Evolutionary conservation across 2,888 invertebrate species (phyloP).

Genomic region (Eilema caniola): DNA sequence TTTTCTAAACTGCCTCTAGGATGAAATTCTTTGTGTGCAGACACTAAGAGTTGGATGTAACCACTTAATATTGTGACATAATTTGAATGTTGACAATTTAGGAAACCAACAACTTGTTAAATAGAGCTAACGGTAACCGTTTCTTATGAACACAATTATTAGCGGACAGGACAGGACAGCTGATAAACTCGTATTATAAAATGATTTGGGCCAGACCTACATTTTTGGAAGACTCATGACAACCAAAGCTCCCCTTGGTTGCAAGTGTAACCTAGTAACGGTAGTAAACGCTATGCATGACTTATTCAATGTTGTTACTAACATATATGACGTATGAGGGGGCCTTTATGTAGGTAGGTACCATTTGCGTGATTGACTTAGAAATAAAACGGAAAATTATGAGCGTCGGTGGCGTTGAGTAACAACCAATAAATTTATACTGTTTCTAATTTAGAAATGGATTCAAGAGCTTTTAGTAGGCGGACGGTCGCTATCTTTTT

Average conservation of each 20-base stretch:
- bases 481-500: conserved; percentile 35
- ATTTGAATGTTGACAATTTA: too few relatives aligned
- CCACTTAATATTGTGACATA: too few relatives aligned
- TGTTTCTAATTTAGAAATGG: conserved; percentile 64
- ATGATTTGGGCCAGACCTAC: not conserved
- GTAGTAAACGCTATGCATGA: conserved; percentile 45
- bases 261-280: conserved; percentile 4
- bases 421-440: conserved; percentile 58
- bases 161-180: not conserved
- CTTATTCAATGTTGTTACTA: conserved; percentile 38
- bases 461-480: conserved; percentile 41
- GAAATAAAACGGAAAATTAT: conserved; percentile 60
- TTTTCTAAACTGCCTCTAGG: too few relatives aligned
- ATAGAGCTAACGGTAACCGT: too few relatives aligned
- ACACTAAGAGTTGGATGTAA: too few relatives aligned
- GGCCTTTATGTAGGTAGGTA: conserved; percentile 33
- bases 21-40: too few relatives aligned
- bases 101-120: too few relatives aligned
- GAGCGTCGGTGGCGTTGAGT: conserved; percentile 45
- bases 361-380: conserved; percentile 60
- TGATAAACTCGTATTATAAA: not conserved
- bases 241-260: not conserved
- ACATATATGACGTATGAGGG: conserved; percentile 37
- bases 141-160: too few relatives aligned
- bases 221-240: not conserved